Evolutionary conservation across 2,888 invertebrate species (phyloP), one percentile per base, ranked within the genome.

Genomic region (Diachrysia chrysitis): DNA sequence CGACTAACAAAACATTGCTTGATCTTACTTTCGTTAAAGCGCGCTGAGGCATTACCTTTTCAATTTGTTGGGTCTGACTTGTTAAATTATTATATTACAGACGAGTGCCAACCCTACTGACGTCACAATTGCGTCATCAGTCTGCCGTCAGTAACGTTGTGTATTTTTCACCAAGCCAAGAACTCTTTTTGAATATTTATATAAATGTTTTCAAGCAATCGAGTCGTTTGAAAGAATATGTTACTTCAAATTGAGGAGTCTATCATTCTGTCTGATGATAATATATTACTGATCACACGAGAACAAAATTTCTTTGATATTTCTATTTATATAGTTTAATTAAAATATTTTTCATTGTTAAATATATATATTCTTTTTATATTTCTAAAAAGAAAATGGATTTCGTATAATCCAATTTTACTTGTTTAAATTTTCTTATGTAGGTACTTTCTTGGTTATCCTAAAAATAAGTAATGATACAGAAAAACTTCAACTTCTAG

Each of bases 111-210:
- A 12, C 74, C 78, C 74, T 75, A 58, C 29, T 9, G n/a, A 10
- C 58, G 46, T 53, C 74, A 78, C 69, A 68, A 73, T 68, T 60
- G 74, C 63, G 42, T 68, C 74, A 75, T 75, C 74, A 59, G 48
- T 75, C 74, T 25, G 14, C 74, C 68, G 78, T 73, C 68, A 55
- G 29, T 51, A 9, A 12, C 46, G n/a, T 53, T 68, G 74, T 62
- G 56, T 63, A 69, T 68, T 68, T 63, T 68, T 68, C 69, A 68
- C 62, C 12, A 48, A 53, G 55, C 35, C 23, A 12, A 61, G 58
- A 57, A 17, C 32, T n/a, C 58, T 55, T 63, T 48, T 57, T 37
- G 16, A 4, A 35, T 62, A 23, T 56, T 58, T 58, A 32, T 46
- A 32, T 57, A 21, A 16, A 42, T 62, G 37, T 55, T 74, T 51